A percentile compares a stretch with the other conserved stretches of the same genome.
Evolutionary conservation across 2,888 invertebrate genomes (phyloP).

Genomic region (Craniophora ligustri): DNA sequence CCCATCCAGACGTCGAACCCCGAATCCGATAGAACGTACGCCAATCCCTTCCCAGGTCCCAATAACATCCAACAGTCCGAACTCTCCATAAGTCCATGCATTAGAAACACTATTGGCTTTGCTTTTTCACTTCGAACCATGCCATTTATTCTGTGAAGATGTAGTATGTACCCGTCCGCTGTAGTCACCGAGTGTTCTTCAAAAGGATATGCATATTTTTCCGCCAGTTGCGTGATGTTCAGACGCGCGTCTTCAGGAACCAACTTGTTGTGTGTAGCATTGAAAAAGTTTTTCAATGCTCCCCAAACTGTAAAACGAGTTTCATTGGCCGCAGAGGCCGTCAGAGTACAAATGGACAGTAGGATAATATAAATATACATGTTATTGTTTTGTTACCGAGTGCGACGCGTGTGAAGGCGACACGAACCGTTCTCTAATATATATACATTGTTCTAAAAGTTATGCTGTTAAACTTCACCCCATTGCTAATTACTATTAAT

Average conservation of each 20-base stretch:
- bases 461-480: conserved; percentile 39
- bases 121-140: conserved; percentile 39
- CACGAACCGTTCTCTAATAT: conserved; percentile 31
- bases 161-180: conserved; percentile 73
- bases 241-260: conserved; percentile 64
- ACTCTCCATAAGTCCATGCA: conserved; percentile 92
- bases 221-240: conserved; percentile 64
- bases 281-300: conserved; percentile 30
- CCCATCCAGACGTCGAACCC: conserved; percentile 95
- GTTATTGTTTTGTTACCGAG: conserved; percentile 20
- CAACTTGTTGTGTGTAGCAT: conserved; percentile 5
- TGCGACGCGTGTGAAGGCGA: conserved; percentile 17
- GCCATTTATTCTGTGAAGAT: conserved; percentile 70
- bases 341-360: conserved; percentile 29
- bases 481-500: conserved; percentile 44
- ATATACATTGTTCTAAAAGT: conserved; percentile 31
- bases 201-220: conserved; percentile 67
- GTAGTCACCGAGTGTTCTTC: conserved; percentile 72
- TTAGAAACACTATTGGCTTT: conserved; percentile 89
- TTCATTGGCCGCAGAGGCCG: conserved; percentile 25
- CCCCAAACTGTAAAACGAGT: conserved; percentile 42
- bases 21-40: conserved; percentile 89
- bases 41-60: conserved; percentile 89
- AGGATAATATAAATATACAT: conserved; percentile 37
- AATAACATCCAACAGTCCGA: conserved; percentile 76